These are phyloP conservation scores for Drosophila littoralis DNA, from an alignment of 1,140 invertebrate genomes.

Conservation along the genomic window DNA sequence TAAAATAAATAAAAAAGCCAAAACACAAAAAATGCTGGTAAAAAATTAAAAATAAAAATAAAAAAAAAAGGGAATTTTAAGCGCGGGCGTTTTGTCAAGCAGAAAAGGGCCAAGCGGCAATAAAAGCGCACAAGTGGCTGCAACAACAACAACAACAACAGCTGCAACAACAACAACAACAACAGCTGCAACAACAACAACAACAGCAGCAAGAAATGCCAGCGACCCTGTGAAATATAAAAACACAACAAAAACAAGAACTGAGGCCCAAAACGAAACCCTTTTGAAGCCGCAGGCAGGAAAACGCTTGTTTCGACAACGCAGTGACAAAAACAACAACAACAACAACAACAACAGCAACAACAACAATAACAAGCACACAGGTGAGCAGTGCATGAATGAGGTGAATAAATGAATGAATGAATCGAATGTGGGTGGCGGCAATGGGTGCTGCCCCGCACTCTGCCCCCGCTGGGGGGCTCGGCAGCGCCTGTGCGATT, in stretches of 20 bases:
- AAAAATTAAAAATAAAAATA: conserved; percentile 37
- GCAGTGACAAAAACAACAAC: conserved; percentile 41
- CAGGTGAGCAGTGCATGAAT: conserved; percentile 66
- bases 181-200: conserved; percentile 19
- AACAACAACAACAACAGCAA: conserved; percentile 34
- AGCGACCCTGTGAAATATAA: conserved; percentile 49
- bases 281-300: conserved; percentile 62
- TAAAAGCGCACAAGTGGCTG: conserved; percentile 76
- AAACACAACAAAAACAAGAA: conserved; percentile 22
- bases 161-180: conserved; percentile 36
- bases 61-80: conserved; percentile 54
- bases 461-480: conserved; percentile 15
- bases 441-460: conserved; percentile 9
- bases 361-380: conserved; percentile 44
- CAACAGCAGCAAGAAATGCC: conserved; percentile 19
- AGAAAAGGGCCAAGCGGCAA: conserved; percentile 70
- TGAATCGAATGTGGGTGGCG: conserved; percentile 29
- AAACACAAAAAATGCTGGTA: conserved; percentile 43
- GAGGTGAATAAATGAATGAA: conserved; percentile 71
- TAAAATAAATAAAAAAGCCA: conserved; percentile 29
- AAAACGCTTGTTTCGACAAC: conserved; percentile 76
- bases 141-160: conserved; percentile 44
- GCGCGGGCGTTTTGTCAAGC: conserved; percentile 75
- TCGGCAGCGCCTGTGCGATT: conserved; percentile 32
- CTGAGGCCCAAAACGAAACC: conserved; percentile 35